These are phyloP conservation scores for Caenorhabditis japonica DNA, from an alignment of 2,888 invertebrate genomes.

Conservation along the genomic window DNA sequence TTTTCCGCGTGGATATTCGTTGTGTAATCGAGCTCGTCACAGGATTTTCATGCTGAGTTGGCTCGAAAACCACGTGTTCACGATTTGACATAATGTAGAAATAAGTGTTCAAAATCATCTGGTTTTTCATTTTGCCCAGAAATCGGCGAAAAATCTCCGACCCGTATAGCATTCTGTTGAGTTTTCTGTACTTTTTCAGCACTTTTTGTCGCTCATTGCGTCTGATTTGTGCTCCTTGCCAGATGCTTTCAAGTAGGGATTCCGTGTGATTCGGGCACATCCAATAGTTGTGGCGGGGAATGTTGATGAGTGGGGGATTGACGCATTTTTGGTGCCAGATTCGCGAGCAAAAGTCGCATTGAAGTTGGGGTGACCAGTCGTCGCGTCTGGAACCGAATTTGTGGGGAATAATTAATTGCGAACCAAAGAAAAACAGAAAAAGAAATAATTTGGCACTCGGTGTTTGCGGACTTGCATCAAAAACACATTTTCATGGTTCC, in stretches of 20 bases:
- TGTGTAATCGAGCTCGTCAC: too few species aligned
- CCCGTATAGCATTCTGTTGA: neutral
- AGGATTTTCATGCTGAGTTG: too few species aligned
- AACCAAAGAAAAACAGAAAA: too few species aligned
- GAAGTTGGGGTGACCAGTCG: constrained; percentile 84
- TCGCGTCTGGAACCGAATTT: constrained; percentile 81
- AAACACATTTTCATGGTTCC: too few species aligned
- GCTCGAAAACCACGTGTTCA: too few species aligned
- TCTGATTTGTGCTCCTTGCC: constrained; percentile 13
- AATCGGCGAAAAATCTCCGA: constrained; percentile 2
- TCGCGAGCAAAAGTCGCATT: constrained; percentile 93
- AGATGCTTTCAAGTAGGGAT: constrained; percentile 79
- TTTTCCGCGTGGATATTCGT: constrained; percentile 9
- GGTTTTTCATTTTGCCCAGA: neutral
- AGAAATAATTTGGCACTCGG: too few species aligned
- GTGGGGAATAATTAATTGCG: neutral
- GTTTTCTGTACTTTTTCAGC: neutral
- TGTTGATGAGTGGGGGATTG: constrained; percentile 89
- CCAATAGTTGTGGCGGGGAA: constrained; percentile 89
- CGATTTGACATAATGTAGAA: too few species aligned
- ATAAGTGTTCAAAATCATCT: neutral
- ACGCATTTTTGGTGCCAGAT: constrained; percentile 93
- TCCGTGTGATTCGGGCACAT: constrained; percentile 98
- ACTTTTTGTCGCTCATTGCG: neutral
- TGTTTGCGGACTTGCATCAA: too few species aligned